These are phyloP conservation scores for Parus major DNA, from an alignment of 2,113 vertebrate genomes.

Conservation along the genomic window DNA sequence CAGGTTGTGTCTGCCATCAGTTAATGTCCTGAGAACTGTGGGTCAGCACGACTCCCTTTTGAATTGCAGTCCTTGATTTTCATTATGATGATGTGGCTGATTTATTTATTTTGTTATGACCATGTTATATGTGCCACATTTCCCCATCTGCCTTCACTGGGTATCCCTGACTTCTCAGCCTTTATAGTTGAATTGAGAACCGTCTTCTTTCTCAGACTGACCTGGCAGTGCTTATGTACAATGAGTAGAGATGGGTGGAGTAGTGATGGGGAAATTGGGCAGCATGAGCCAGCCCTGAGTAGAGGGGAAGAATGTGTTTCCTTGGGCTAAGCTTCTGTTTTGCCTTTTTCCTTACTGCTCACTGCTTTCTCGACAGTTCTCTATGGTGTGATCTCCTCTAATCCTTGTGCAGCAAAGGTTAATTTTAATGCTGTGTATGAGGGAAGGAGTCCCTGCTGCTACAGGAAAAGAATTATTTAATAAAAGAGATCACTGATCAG, in stretches of 20 bases:
- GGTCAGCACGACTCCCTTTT: neutral
- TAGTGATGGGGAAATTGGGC: neutral
- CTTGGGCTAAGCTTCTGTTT: neutral
- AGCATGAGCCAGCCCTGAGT: neutral
- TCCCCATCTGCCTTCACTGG: neutral
- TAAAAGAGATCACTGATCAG: constrained; percentile 61
- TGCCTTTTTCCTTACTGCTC: neutral
- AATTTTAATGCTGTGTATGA: constrained; percentile 31
- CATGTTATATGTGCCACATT: neutral
- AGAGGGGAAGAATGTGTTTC: neutral
- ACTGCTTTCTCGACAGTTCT: neutral
- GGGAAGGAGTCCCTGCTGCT: constrained; percentile 13
- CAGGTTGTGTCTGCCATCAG: neutral
- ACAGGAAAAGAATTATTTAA: constrained; percentile 43
- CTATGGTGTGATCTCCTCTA: constrained; percentile 6
- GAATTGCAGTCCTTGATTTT: neutral
- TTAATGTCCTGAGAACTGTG: neutral
- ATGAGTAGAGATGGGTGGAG: neutral
- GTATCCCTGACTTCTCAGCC: neutral
- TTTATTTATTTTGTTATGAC: neutral
- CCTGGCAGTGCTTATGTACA: neutral
- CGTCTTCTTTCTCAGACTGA: neutral
- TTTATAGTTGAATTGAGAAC: neutral
- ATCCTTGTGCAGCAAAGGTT: constrained; percentile 37
- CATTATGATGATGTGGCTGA: neutral